Evolutionary conservation across 2,797 vertebrate genomes (phyloP).

Genomic region (Scyliorhinus canicula): DNA sequence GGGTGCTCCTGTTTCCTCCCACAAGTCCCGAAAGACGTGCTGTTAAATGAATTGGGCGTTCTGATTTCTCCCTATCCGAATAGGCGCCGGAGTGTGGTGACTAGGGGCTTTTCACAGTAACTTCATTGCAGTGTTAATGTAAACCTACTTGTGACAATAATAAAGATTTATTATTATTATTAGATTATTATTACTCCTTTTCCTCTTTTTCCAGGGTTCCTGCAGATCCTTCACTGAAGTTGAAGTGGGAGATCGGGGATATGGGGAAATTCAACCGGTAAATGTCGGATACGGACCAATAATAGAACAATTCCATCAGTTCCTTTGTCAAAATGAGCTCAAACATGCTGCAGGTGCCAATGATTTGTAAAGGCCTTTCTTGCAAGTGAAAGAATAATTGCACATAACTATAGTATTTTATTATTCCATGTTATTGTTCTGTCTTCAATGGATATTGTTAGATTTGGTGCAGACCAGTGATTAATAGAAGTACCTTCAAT

Average conservation of each 20-base stretch:
- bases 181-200: too few species aligned
- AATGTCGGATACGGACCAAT: neutral
- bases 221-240: neutral
- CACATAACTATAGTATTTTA: neutral
- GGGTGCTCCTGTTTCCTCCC: too few species aligned
- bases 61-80: too few species aligned
- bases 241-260: neutral
- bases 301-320: neutral
- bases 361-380: neutral
- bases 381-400: conserved; percentile 10
- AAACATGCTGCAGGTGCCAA: neutral
- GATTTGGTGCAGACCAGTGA: neutral
- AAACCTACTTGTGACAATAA: too few species aligned
- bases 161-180: too few species aligned
- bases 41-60: too few species aligned
- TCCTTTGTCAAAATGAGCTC: neutral
- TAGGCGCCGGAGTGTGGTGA: too few species aligned
- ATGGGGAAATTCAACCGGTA: neutral
- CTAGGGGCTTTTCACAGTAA: too few species aligned
- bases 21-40: too few species aligned
- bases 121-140: too few species aligned
- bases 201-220: neutral
- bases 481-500: neutral
- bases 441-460: neutral
- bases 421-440: neutral